Conservation (phyloP, 2,888 invertebrate genomes). For the Andrena haemorrhoa region DNA sequence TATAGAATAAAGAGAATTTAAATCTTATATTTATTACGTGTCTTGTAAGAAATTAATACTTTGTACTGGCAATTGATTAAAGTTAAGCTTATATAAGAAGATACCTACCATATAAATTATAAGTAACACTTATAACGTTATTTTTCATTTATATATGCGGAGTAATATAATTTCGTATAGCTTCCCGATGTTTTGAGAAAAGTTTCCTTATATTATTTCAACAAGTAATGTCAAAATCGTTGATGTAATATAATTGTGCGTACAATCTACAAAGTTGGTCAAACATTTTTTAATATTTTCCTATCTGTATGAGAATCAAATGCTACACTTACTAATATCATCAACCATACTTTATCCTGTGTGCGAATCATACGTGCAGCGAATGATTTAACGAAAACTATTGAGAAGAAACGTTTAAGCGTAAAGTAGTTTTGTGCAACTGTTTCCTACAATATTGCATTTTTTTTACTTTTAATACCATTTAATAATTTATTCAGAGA, state of each 20-base stretch:
- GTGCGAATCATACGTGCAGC: neutral
- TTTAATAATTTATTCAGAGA: neutral
- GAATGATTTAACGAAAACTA: constrained; percentile 18
- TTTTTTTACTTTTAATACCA: constrained; percentile 11
- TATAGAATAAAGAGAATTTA: constrained; percentile 32
- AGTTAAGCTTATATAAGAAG: constrained; percentile 27
- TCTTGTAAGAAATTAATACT: constrained; percentile 25
- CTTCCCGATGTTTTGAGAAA: constrained; percentile 26
- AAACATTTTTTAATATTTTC: constrained; percentile 36
- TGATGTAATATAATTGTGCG: constrained; percentile 44
- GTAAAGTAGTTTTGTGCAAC: constrained; percentile 10
- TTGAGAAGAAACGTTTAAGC: constrained; percentile 23
- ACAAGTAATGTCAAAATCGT: constrained; percentile 24
- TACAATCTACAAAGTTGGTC: constrained; percentile 36
- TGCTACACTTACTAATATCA: constrained; percentile 10
- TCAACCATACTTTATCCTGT: constrained; percentile 25
- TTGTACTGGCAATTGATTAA: constrained; percentile 23
- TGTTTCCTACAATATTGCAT: constrained; percentile 5
- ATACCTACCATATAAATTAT: constrained; percentile 24
- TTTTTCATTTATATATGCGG: constrained; percentile 19
- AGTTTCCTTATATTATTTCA: constrained; percentile 18
- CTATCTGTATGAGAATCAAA: constrained; percentile 35
- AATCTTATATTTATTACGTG: constrained; percentile 27
- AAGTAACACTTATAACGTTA: constrained; percentile 27
- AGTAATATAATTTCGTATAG: constrained; percentile 32